Conservation (phyloP, 2,113 vertebrate species). For the Vireo altiloquus region DNA sequence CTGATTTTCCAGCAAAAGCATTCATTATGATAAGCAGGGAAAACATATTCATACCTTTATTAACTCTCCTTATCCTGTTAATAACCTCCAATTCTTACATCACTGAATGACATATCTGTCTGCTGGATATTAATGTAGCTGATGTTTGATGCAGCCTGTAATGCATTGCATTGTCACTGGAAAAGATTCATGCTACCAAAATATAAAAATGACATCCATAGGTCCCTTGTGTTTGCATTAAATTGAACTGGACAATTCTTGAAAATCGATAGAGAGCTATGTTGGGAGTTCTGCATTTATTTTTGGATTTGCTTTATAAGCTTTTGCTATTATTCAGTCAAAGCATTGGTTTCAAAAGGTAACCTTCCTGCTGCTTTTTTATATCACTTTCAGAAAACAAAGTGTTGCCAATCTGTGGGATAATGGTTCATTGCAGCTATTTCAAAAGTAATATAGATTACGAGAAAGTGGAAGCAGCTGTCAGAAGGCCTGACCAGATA, state of each 20-base stretch:
- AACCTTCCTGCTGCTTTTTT: conserved; percentile 7
- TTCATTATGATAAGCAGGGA: not conserved
- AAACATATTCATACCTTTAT: not conserved
- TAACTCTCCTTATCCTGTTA: not conserved
- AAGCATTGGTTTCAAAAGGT: not conserved
- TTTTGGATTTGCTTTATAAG: conserved; percentile 38
- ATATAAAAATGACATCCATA: not conserved
- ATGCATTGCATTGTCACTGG: not conserved
- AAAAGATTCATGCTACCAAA: not conserved
- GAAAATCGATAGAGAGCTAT: not conserved
- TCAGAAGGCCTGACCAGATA: not conserved
- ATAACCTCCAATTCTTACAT: not conserved
- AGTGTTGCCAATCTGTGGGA: not conserved
- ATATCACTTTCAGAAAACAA: conserved; percentile 3
- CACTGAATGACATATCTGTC: not conserved
- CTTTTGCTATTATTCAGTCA: not conserved
- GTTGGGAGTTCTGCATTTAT: not conserved
- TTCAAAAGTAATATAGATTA: conserved; percentile 28
- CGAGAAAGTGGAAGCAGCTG: conserved; percentile 17
- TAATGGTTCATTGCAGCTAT: conserved; percentile 19
- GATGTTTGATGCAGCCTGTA: not conserved
- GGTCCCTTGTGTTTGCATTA: not conserved
- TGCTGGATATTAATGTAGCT: not conserved
- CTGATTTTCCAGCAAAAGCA: not conserved
- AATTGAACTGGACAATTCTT: not conserved